Percentiles rank a stretch among this genome's conserved stretches.
Conservation (phyloP, 1,140 invertebrate genomes). For the Radopholus similis region DNA sequence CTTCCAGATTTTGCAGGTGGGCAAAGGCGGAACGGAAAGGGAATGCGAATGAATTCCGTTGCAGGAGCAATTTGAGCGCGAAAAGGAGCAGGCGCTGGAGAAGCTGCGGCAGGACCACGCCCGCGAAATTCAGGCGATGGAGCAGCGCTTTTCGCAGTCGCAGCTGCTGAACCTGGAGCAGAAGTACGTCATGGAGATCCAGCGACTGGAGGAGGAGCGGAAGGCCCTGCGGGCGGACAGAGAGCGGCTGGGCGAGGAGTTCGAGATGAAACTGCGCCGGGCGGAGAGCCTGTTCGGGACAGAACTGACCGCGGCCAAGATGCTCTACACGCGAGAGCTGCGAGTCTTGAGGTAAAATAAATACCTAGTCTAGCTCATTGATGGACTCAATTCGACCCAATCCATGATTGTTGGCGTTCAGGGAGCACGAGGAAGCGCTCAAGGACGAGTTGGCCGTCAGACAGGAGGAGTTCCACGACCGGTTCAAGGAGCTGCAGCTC, state of each 20-base stretch:
- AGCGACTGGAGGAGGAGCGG: constrained; percentile 55
- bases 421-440: constrained; percentile 58
- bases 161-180: constrained; percentile 57
- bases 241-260: constrained; percentile 55
- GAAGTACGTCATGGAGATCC: constrained; percentile 60
- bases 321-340: constrained; percentile 52
- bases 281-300: constrained; percentile 50
- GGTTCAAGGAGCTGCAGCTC: constrained; percentile 52
- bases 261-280: constrained; percentile 55
- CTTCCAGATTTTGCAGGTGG: constrained; percentile 56
- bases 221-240: constrained; percentile 55
- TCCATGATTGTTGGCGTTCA: no score
- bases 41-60: not conserved
- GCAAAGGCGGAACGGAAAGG: constrained; percentile 1
- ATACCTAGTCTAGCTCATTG: no score
- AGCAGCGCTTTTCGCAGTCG: constrained; percentile 54
- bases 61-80: constrained; percentile 58
- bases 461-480: constrained; percentile 59
- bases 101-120: constrained; percentile 59
- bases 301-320: constrained; percentile 54
- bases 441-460: constrained; percentile 56
- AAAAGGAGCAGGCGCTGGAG: constrained; percentile 58
- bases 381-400: no score
- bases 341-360: no score
- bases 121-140: constrained; percentile 55